Base-by-base conservation (phyloP, 2,888 invertebrate species). In the Apamea crenata region DNA sequence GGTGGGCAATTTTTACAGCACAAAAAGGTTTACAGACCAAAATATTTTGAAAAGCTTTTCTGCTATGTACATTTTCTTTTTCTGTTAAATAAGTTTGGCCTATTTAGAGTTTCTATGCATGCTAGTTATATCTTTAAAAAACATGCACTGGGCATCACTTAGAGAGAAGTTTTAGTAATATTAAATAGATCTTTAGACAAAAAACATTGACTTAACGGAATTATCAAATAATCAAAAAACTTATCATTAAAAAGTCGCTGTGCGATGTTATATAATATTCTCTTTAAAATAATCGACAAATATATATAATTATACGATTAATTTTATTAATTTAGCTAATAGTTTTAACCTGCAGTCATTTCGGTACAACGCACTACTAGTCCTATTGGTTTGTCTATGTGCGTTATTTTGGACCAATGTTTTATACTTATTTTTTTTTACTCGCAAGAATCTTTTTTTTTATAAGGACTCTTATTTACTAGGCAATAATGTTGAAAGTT, bases 351-450 rank as follows among this genome's bases (percentile, higher is more conserved):
- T 78, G 32, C 74, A 84, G 84, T 87, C 81, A 81, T 82, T 75
- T 87, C 82, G 59, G 83, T 88, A 91, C 91, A 91, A 91, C 91
- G 91, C 90, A 80, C 86, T 88, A 77, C 91, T 91, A 91, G 91
- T 91, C 91, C 72, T 75, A 84, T 88, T 85, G 87, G 86, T 89
- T 90, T 83, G 65, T 78, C 85, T 74, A 81, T 72, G 84, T 86
- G 90, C 83, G 83, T 81, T 76, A 44, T 82, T 78, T 85, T 82
- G 74, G 79, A 81, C 73, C 77, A 83, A 83, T 79, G 32, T 85
- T 87, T 79, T 85, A 82, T 76, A 81, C 32, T 81, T 70, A 2
- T 78, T 53, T 63, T 63, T 82, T 74, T 81, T 56, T 67, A 68
- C 50, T 70, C 77, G 44, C 71, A 66, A 61, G 53, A 71, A 83